These are phyloP conservation scores for Xylocampa areola DNA, from an alignment of 2,888 invertebrate species.

Conservation along the genomic window DNA sequence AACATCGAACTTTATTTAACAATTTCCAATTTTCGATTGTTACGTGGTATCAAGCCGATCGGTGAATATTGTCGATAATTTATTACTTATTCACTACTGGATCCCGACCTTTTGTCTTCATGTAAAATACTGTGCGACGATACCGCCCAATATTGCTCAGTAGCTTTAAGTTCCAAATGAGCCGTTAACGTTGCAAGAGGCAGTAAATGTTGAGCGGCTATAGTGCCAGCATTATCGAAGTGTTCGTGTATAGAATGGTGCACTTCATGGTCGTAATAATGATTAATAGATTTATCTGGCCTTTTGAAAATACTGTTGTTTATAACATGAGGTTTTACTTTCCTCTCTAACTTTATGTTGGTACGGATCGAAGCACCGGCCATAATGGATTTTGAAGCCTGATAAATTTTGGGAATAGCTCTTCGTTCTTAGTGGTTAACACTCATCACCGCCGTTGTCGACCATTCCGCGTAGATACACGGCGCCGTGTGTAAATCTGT, in stretches of 20 bases:
- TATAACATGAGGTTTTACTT: not conserved
- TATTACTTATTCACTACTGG: constrained; percentile 58
- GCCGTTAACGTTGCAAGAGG: constrained; percentile 70
- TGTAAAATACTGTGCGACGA: constrained; percentile 62
- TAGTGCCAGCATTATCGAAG: constrained; percentile 39
- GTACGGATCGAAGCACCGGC: too few species aligned
- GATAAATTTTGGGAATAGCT: too few species aligned
- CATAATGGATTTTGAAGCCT: not conserved
- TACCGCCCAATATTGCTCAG: constrained; percentile 39
- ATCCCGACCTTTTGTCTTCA: constrained; percentile 62
- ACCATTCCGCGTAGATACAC: too few species aligned
- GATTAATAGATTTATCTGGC: constrained; percentile 39
- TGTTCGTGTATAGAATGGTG: constrained; percentile 22
- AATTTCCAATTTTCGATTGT: constrained; percentile 50
- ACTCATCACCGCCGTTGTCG: too few species aligned
- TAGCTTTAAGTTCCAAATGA: constrained; percentile 68
- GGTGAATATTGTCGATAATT: constrained; percentile 54
- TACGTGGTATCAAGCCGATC: constrained; percentile 38
- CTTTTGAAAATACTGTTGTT: constrained; percentile 18
- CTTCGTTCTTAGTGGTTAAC: too few species aligned
- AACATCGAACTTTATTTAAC: constrained; percentile 45
- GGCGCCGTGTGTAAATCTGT: too few species aligned
- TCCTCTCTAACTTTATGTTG: too few species aligned
- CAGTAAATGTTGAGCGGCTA: constrained; percentile 53
- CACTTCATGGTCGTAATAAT: constrained; percentile 22